Conservation (phyloP, 2,797 vertebrate species). For the Tragelaphus oryx region DNA sequence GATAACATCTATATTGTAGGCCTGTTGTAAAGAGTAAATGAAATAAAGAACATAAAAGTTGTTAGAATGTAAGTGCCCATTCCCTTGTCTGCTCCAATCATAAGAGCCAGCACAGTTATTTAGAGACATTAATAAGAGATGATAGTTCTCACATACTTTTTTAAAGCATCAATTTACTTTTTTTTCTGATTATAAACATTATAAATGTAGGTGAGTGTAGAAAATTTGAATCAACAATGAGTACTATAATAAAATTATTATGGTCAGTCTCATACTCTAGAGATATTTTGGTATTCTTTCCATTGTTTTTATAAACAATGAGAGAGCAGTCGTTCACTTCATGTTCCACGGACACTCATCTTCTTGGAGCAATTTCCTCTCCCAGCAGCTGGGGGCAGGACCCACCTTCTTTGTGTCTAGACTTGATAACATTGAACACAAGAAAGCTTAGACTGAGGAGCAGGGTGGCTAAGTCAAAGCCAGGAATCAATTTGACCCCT, state of each 20-base stretch:
- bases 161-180: background rate
- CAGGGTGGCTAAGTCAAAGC: background rate
- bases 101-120: background rate
- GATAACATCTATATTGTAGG: background rate
- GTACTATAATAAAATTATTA: background rate
- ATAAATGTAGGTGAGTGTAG: background rate
- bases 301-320: conserved; percentile 3
- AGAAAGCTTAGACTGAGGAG: background rate
- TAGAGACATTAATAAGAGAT: background rate
- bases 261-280: background rate
- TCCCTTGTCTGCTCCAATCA: background rate
- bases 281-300: background rate
- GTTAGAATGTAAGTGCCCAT: background rate
- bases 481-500: background rate
- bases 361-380: background rate
- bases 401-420: background rate
- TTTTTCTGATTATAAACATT: background rate
- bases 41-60: background rate
- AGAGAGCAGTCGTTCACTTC: background rate
- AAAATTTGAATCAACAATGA: background rate
- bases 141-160: background rate
- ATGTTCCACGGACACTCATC: background rate
- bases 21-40: background rate
- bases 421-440: background rate
- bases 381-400: background rate